Percentiles rank a stretch among this genome's conserved stretches.
Evolutionary conservation across 2,797 vertebrate genomes (phyloP).

Genomic region (Eulemur coronatus): DNA sequence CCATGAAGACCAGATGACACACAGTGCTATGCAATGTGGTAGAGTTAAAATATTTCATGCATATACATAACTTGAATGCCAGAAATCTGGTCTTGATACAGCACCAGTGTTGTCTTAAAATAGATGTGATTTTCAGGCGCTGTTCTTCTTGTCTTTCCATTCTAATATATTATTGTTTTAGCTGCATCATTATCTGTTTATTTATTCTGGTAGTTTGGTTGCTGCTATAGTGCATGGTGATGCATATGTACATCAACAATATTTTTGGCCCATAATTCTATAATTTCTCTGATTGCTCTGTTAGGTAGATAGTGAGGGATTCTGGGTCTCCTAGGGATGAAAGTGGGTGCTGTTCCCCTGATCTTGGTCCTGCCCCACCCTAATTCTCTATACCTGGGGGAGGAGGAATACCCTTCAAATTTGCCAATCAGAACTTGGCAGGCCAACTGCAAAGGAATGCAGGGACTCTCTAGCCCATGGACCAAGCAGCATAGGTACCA

Average conservation of each 20-base stretch:
- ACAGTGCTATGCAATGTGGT: not conserved
- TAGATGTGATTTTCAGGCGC: not conserved
- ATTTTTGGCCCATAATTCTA: not conserved
- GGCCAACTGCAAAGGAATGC: too few species aligned
- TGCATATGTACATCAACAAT: not conserved
- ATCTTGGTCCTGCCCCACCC: too few species aligned
- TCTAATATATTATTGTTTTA: conserved; percentile 32
- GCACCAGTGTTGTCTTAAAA: not conserved
- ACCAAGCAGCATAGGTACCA: too few species aligned
- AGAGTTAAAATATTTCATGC: conserved; percentile 34
- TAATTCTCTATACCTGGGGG: too few species aligned
- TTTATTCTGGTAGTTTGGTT: not conserved
- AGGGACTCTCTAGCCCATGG: too few species aligned
- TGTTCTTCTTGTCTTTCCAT: not conserved
- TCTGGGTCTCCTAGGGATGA: too few species aligned
- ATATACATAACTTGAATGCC: not conserved
- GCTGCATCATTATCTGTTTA: not conserved
- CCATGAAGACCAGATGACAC: not conserved
- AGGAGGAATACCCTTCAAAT: too few species aligned
- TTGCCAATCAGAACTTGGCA: too few species aligned
- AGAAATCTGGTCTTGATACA: not conserved
- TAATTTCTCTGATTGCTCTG: not conserved
- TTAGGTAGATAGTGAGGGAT: too few species aligned
- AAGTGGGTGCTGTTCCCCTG: too few species aligned
- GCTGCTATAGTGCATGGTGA: not conserved